Conservation (phyloP, 2,113 vertebrate species). For the Clarias batrachus region DNA sequence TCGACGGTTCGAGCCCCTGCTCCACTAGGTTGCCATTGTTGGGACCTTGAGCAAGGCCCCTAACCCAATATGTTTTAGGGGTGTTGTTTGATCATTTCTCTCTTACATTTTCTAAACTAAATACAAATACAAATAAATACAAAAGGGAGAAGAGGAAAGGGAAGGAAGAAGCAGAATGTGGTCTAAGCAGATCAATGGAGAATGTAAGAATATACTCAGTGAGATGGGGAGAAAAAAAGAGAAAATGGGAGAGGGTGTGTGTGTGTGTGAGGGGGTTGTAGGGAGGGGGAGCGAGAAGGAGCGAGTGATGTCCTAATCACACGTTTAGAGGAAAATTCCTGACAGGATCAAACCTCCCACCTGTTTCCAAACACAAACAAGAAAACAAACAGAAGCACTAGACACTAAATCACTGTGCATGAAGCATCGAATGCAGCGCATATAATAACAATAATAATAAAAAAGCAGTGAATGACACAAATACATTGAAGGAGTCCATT, state of each 20-base stretch:
- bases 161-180: not conserved
- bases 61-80: too few species aligned
- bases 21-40: too few species aligned
- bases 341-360: slow-evolving; percentile 50
- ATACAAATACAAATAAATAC: too few species aligned
- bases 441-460: not conserved
- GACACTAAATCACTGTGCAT: not conserved
- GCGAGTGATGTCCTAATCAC: slow-evolving; percentile 58
- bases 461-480: not conserved
- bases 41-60: too few species aligned
- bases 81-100: too few species aligned
- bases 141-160: not conserved
- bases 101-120: not conserved
- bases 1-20: too few species aligned
- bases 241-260: slow-evolving; percentile 8
- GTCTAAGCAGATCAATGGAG: not conserved
- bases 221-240: not conserved
- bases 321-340: slow-evolving; percentile 59
- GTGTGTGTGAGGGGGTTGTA: too few species aligned
- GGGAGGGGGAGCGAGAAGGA: slow-evolving; percentile 1
- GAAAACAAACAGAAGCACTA: slow-evolving; percentile 10
- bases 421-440: not conserved
- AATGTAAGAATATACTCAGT: not conserved
- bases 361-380: slow-evolving; percentile 51
- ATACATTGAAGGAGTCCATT: not conserved